Conservation (phyloP, 2,797 vertebrate genomes). For the Mastacembelus armatus region DNA sequence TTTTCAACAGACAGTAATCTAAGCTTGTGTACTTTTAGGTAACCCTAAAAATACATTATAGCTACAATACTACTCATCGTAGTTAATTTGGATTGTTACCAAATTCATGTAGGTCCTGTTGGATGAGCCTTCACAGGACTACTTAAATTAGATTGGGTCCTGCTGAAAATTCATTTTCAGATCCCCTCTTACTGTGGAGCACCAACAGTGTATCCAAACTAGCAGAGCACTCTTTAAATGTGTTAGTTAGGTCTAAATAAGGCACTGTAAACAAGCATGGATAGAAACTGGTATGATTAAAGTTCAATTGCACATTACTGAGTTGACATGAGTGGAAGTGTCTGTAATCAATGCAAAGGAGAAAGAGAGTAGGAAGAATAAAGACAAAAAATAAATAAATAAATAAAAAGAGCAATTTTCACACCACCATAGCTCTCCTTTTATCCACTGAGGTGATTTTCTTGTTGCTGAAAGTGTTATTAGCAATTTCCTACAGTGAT, state of each 20-base stretch:
- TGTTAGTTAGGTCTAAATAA: background rate
- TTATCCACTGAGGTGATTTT: conserved; percentile 32
- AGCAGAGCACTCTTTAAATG: background rate
- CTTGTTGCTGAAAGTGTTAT: conserved; percentile 32
- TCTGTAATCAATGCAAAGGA: conserved; percentile 5
- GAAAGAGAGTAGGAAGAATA: background rate
- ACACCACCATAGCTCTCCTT: background rate
- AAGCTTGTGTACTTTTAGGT: no score
- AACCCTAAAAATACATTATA: no score
- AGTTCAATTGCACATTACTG: conserved; percentile 4
- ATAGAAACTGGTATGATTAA: conserved; percentile 7
- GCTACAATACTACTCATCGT: conserved; percentile 6
- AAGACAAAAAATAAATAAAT: background rate
- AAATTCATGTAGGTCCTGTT: conserved; percentile 29
- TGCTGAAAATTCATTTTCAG: no score
- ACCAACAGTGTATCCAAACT: background rate
- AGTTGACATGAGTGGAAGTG: background rate
- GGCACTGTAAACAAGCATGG: background rate
- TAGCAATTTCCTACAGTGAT: conserved; percentile 48
- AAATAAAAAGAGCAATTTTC: conserved; percentile 12
- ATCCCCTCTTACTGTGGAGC: no score
- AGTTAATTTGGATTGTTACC: conserved; percentile 13
- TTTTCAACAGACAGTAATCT: background rate
- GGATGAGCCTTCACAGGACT: conserved; percentile 20
- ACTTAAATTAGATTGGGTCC: background rate